Evolutionary conservation across 2,888 invertebrate genomes (phyloP), one percentile per base, ranked within the genome.

Genomic region (Andrena bicolor): DNA sequence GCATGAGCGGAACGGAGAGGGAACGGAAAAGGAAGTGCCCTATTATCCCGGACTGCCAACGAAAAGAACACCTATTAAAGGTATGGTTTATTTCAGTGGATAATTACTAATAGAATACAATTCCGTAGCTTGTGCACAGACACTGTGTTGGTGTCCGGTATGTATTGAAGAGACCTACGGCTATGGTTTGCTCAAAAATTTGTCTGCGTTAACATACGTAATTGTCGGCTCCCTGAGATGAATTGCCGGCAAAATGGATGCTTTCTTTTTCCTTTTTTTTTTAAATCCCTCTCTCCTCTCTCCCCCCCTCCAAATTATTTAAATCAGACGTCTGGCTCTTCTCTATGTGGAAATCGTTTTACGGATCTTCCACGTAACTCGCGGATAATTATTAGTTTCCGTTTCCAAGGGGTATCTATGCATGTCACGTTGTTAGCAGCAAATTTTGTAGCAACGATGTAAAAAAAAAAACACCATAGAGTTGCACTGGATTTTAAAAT

Each of bases 61-160:
- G 69, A 97, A 97, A 94, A 95, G 97, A 86, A 96, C 97, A 7
- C 98, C 98, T 23, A 97, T 98, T 72, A 96, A 97, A 95, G 97
- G 97, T 97, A 95, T 88, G 91, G 83, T 90, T 83, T 76, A 86
- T 90, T 86, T 88, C 88, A 89, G 87, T 88, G 88, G 87, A 87
- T 89, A 84, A 86, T 87, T 90, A 90, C 85, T 84, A 89, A 92
- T 91, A 93, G 92, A 90, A 90, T 92, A 90, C 90, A 92, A 93
- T 93, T 93, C 92, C 93, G 93, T 94, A 93, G 94, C 93, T 91
- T 90, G 91, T 91, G 91, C 92, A 92, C 92, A 90, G 90, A 91
- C 90, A 91, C 90, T 91, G 90, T 88, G 53, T 41, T 56, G 70
- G 80, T 81, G 81, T 81, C 80, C 89, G 93, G 94, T 94, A 94